Percentiles rank a stretch among this genome's conserved stretches.
phyloP scores from a whole-genome alignment of 1,140 invertebrate genomes.

The Drosophila ercepeae region DNA sequence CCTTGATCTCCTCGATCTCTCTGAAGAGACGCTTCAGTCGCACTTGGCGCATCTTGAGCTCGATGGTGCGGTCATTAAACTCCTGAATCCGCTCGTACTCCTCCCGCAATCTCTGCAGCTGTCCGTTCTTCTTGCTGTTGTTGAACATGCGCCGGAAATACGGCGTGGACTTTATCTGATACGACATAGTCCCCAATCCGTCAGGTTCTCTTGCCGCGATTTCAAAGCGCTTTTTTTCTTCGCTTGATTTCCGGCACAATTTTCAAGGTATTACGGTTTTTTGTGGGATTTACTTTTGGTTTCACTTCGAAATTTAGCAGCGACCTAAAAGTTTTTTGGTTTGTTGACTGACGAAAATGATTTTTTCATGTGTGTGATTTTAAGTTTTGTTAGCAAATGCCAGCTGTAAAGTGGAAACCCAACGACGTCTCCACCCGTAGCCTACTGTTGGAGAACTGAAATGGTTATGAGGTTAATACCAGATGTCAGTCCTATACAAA shows the following conservation, averaged over 20 bases:
- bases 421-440: not conserved
- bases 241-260: not conserved
- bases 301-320: conserved; percentile 37
- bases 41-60: conserved; percentile 77
- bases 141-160: conserved; percentile 70
- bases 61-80: conserved; percentile 77
- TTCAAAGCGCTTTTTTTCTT: no score
- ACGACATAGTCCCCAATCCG: conserved; percentile 48
- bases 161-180: conserved; percentile 76
- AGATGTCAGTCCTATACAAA: not conserved
- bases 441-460: conserved; percentile 4
- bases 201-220: not conserved
- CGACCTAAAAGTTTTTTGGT: conserved; percentile 27
- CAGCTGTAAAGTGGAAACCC: not conserved
- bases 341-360: conserved; percentile 6
- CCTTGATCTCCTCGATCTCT: conserved; percentile 76
- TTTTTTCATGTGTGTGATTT: conserved; percentile 35
- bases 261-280: not conserved
- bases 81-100: conserved; percentile 76
- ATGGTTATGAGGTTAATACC: not conserved
- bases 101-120: conserved; percentile 66
- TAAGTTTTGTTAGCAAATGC: conserved; percentile 21
- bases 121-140: conserved; percentile 69
- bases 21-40: conserved; percentile 71
- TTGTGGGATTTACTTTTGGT: not conserved